Evolutionary conservation across 2,113 vertebrate genomes (phyloP), one percentile per base, ranked within the genome.

Genomic region (Glaucidium brasilianum): DNA sequence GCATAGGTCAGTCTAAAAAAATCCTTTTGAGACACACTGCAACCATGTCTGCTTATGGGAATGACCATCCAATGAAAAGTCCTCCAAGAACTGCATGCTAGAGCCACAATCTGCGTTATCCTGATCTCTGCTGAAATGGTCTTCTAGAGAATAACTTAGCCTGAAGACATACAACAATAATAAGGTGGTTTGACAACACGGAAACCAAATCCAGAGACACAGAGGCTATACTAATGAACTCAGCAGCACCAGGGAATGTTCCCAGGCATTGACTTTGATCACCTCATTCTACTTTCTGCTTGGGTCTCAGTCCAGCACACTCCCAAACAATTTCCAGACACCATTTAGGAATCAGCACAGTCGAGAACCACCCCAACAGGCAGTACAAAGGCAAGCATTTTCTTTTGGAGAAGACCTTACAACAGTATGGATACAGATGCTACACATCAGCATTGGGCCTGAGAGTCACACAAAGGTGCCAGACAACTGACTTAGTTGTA

Each of bases 401-500:
- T 47, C 68, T 79, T 88, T 39, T 29, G 17, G n/a, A 78, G 19
- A 4, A 66, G 30, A 67, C 32, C 64, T 80, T 60, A 80, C 68
- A 91, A 45, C 7, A 29, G 26, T 27, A 75, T 25, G 13, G 52
- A 76, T 72, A 58, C 0, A 4, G 49, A 80, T 53, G 29, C 53
- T 78, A 88, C 6, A n/a, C 11, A 75, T 12, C 0, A 0, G 47
- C 20, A n/a, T 53, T 39, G 0, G 1, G n/a, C 5, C 30, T n/a
- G 3, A 67, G 30, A 77, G 9, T 47, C 43, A 82, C 14, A 25
- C 19, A 53, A 47, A 71, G 20, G 12, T 68, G 43, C 9, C 58
- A 88, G 29, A 37, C 17, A 43, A 30, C 27, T 43, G 14, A 63
- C 58, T 77, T 35, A 53, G 32, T 34, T 63, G 50, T 2, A 81